Conservation (phyloP, 2,113 vertebrate genomes). For the Melierax canorus region DNA sequence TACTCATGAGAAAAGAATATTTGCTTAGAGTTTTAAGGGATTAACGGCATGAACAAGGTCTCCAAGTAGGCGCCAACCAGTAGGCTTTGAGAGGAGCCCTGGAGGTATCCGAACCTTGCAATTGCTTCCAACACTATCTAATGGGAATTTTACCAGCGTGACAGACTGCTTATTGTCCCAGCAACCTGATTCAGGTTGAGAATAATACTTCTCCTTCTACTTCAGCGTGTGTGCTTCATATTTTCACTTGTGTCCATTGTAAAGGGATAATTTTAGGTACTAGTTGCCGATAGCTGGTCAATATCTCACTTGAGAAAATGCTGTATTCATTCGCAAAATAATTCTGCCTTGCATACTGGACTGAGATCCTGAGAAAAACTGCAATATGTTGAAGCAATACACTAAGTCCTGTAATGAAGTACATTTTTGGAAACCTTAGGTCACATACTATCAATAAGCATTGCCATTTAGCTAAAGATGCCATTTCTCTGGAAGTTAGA, state of each 20-base stretch:
- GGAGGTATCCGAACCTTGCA: not conserved
- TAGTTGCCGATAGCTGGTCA: not conserved
- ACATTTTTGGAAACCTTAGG: not conserved
- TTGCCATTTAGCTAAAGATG: not conserved
- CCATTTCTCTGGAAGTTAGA: not conserved
- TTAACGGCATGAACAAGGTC: not conserved
- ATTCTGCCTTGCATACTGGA: not conserved
- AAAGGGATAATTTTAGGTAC: not conserved
- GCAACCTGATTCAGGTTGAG: not conserved
- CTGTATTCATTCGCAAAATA: not conserved
- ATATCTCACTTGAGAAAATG: not conserved
- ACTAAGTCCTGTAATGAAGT: not conserved
- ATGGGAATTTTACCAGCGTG: not conserved
- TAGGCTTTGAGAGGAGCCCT: not conserved
- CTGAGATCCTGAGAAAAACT: not conserved
- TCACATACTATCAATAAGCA: not conserved
- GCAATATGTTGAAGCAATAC: not conserved
- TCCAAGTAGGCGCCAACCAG: not conserved
- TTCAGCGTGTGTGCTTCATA: not conserved
- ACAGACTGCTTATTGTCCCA: not conserved
- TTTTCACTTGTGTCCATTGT: not conserved
- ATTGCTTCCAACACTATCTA: not conserved
- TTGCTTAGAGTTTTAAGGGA: not conserved
- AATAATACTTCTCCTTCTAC: not conserved
- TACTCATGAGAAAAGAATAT: not conserved